Base-by-base conservation (phyloP, 1,140 invertebrate genomes). In the Coboldia fuscipes region DNA sequence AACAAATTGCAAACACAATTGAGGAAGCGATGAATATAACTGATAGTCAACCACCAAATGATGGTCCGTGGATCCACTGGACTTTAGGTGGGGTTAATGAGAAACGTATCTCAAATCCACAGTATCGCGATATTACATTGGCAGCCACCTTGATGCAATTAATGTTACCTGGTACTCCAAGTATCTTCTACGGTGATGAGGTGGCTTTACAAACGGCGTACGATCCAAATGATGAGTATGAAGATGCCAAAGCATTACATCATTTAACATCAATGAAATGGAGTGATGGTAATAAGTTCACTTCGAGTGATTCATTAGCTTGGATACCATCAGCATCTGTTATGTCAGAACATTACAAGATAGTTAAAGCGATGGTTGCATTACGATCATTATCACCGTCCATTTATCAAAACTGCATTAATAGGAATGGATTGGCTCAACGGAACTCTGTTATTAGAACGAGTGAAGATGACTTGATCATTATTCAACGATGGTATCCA, bases 171-270 rank as follows among this genome's bases (percentile, higher is more conserved):
- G 82, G 82, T 4, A 79, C 77, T 8, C 66, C 76, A 0, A 79
- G 63, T 41, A 68, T 85, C 41, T 78, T 83, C 48, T 83, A 84
- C 48, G 78, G 78, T 5, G 79, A 85, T 51, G 80, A 83, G 61
- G 66, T 82, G 38, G 66, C 65, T 13, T 52, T 68, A 23, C 40
- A 61, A 24, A 48, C 59, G 35, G 42, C 56, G 15, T 40, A 50
- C 9, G 60, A 65, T 39, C 51, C 60, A 16, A 52, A 64, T 24
- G 54, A 55, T 23, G 68, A 75, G 48, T 63, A 66, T 36, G 55
- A 61, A 36, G 68, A 77, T 43, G 56, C 72, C 4, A 51, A 61
- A 27, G 62, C 73, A 45, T 44, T 72, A 20, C 66, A 72, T 39
- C 72, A 77, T 45, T 50, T 79, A 18, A 57, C 62, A 4, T 63